Conservation (phyloP, 2,797 vertebrate genomes). For the Sternotherus odoratus region DNA sequence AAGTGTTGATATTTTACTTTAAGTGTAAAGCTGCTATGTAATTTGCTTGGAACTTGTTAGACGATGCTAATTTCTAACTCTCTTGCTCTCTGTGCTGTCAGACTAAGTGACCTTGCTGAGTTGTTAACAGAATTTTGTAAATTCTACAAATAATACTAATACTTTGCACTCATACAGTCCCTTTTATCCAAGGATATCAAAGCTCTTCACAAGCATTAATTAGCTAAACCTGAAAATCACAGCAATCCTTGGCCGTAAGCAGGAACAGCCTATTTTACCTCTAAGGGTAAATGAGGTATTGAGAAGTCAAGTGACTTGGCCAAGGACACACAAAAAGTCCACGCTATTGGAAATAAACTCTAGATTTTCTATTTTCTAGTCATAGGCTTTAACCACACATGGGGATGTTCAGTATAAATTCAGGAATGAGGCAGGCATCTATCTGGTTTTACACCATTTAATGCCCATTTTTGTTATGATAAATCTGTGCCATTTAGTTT, state of each 20-base stretch:
- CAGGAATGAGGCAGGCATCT: rapidly evolving
- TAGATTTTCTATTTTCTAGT: not conserved
- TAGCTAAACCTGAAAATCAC: not conserved
- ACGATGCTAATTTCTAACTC: not conserved
- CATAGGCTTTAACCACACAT: rapidly evolving
- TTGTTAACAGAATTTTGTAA: not conserved
- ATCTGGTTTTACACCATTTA: not conserved
- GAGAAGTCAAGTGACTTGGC: rapidly evolving
- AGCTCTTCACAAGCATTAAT: not conserved
- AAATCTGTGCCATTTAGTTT: not conserved
- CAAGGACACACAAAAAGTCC: not conserved
- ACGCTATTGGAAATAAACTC: not conserved
- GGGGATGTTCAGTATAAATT: not conserved
- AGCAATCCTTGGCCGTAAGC: rapidly evolving
- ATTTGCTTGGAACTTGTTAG: not conserved
- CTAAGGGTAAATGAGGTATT: rapidly evolving
- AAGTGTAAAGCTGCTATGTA: not conserved
- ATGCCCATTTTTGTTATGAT: not conserved
- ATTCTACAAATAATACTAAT: not conserved
- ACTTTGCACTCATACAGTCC: not conserved
- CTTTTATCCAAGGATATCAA: not conserved
- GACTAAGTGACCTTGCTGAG: constrained; percentile 14
- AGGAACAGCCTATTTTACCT: not conserved
- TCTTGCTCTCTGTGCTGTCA: not conserved
- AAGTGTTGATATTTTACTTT: not conserved